phyloP scores from a whole-genome alignment of 2,113 vertebrate genomes.

The Lagenorhynchus albirostris region DNA sequence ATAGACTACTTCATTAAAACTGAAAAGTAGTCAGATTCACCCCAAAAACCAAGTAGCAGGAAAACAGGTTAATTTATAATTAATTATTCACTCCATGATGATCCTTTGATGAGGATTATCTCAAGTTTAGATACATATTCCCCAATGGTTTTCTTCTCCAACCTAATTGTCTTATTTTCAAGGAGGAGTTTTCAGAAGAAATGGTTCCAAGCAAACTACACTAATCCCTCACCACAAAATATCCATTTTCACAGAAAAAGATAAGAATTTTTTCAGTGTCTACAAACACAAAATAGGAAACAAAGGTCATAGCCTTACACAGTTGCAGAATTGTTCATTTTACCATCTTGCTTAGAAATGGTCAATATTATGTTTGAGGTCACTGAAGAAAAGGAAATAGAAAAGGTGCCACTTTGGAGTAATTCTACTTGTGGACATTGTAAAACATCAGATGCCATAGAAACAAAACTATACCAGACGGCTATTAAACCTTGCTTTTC shows the following conservation, averaged over 20 bases:
- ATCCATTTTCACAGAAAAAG: neutral
- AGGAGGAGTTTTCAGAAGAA: neutral
- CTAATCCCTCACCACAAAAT: neutral
- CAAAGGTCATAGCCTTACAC: neutral
- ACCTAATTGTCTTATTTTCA: neutral
- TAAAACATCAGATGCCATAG: constrained; percentile 27
- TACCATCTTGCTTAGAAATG: constrained; percentile 24
- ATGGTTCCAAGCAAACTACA: neutral
- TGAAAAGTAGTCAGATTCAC: constrained; percentile 8
- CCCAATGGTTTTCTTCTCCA: neutral
- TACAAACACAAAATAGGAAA: neutral
- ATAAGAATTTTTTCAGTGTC: neutral
- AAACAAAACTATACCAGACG: neutral
- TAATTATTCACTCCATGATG: constrained; percentile 1
- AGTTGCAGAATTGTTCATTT: constrained; percentile 1
- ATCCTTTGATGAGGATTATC: neutral
- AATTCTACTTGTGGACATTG: neutral
- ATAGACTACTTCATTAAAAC: neutral
- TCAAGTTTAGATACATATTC: neutral
- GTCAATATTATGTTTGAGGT: neutral
- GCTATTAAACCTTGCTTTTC: constrained; percentile 26
- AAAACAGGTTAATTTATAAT: neutral
- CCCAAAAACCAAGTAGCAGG: neutral
- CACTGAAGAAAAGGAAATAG: neutral
- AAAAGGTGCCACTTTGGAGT: neutral